Conservation (phyloP, 1,140 invertebrate species). For the Aphelinus certus region DNA sequence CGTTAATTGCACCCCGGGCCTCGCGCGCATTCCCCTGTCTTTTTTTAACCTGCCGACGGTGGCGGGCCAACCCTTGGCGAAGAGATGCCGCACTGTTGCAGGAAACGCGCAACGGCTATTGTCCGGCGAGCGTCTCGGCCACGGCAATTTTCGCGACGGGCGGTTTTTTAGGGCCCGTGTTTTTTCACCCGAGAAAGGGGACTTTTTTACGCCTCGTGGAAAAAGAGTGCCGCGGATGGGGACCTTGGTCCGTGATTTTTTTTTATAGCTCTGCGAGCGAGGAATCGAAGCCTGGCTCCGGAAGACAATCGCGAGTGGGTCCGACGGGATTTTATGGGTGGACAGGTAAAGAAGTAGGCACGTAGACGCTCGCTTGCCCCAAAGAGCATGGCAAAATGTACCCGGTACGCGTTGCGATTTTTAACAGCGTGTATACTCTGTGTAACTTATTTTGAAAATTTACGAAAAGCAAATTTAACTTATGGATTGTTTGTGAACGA, state of each 20-base stretch:
- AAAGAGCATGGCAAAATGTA: constrained; percentile 11
- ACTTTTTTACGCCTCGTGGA: background rate
- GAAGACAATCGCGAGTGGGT: constrained; percentile 19
- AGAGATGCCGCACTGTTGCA: constrained; percentile 60
- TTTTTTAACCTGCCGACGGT: constrained; percentile 21
- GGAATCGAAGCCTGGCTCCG: constrained; percentile 31
- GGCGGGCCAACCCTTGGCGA: constrained; percentile 56
- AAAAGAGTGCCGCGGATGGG: background rate
- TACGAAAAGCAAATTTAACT: too few relatives aligned
- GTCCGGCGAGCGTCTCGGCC: constrained; percentile 57
- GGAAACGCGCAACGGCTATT: constrained; percentile 57
- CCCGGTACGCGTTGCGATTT: constrained; percentile 23
- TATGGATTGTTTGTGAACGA: too few relatives aligned
- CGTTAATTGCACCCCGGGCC: constrained; percentile 55
- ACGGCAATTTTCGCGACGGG: constrained; percentile 49
- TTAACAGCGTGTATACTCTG: background rate
- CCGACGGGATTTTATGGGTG: background rate
- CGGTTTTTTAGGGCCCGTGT: constrained; percentile 49
- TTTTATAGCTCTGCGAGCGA: constrained; percentile 30
- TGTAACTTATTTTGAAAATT: too few relatives aligned
- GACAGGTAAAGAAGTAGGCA: constrained; percentile 15
- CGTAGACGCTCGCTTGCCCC: background rate
- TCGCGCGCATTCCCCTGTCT: constrained; percentile 8
- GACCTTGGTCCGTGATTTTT: constrained; percentile 30
- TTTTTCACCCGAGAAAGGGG: background rate